Base-by-base conservation (phyloP, 2,113 vertebrate species). In the Cinclus cinclus region DNA sequence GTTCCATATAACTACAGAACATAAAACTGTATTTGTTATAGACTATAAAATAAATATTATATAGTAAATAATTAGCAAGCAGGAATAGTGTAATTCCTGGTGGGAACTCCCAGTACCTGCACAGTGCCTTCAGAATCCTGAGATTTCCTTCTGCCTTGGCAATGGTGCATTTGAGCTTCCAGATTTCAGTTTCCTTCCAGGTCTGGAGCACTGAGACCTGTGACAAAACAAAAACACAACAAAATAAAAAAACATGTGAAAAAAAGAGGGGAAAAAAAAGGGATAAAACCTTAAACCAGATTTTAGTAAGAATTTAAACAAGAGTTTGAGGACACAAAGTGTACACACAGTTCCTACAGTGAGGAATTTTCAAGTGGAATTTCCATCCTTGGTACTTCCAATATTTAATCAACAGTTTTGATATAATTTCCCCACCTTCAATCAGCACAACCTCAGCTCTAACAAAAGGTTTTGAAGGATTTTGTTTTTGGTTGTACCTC, bases 131-230 rank as follows among this genome's bases (percentile, higher is more conserved):
- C 70, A 98, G 30, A 14, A 31, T 42, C 78, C 76, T 93, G 8
- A 98, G 78, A n/a, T 84, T 96, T n/a, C 52, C 44, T 63, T 98
- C 97, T 7, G 95, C 97, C 10, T 91, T 96, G 24, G 95, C 47
- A 12, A 78, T 88, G 73, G 35, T 25, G 24, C 30, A 62, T 55
- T 39, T 53, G 30, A 98, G 73, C 75, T 94, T 98, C 53, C 20
- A 96, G 9, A 94, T 7, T 46, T 98, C 95, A 6, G 37, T 53
- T 24, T 97, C 94, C 83, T 96, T 98, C 97, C 94, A 95, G 91
- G 89, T 98, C 63, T 97, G 89, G 63, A 98, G 96, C 31, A 98
- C 95, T 20, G 95, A 97, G 19, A 98, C 22, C 98, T 98, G 88
- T 21, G 83, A 88, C 20, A 4, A 8, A 86, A 73, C 5, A 14